Percentiles rank a stretch among this genome's conserved stretches.
These are phyloP conservation scores for Boleophthalmus pectinirostris DNA, from an alignment of 2,113 vertebrate species.

Conservation along the genomic window DNA sequence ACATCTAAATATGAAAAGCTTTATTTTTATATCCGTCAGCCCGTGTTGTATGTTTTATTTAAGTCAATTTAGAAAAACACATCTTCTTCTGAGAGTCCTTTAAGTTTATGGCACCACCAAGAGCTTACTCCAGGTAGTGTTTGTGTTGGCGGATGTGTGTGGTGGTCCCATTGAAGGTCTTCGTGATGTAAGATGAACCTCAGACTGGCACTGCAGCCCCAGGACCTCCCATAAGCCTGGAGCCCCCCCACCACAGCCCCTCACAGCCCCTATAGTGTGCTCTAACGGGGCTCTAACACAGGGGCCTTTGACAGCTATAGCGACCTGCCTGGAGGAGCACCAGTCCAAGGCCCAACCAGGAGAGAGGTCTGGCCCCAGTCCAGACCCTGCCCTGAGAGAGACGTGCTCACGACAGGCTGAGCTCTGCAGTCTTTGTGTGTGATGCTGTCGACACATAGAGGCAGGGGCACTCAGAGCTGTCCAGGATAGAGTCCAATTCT, in stretches of 20 bases:
- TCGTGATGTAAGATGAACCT: slow-evolving; percentile 39
- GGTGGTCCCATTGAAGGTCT: slow-evolving; percentile 22
- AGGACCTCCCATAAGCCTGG: slow-evolving; percentile 47
- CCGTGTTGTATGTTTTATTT: neutral
- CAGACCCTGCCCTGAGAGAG: slow-evolving; percentile 31
- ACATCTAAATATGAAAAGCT: too few relatives aligned
- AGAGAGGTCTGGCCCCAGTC: slow-evolving; percentile 32
- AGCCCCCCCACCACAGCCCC: too few relatives aligned
- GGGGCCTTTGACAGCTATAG: slow-evolving; percentile 49
- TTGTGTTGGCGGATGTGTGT: slow-evolving; percentile 55
- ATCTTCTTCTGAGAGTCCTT: slow-evolving; percentile 35
- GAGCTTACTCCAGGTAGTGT: slow-evolving; percentile 38
- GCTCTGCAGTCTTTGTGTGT: slow-evolving; percentile 10
- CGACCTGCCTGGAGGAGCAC: neutral
- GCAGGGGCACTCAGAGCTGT: slow-evolving; percentile 26
- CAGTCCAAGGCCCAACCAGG: slow-evolving; percentile 21
- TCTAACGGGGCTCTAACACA: slow-evolving; percentile 42
- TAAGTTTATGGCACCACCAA: slow-evolving; percentile 43
- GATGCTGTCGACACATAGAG: slow-evolving; percentile 11
- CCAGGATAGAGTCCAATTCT: slow-evolving; percentile 19
- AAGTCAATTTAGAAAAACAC: slow-evolving; percentile 19
- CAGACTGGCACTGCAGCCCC: slow-evolving; percentile 28
- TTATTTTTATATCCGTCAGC: too few relatives aligned
- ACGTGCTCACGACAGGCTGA: slow-evolving; percentile 37
- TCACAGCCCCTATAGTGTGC: slow-evolving; percentile 47